Percentiles rank a stretch among this genome's conserved stretches.
Conservation (phyloP, 2,113 vertebrate species). For the Ammospiza nelsoni region DNA sequence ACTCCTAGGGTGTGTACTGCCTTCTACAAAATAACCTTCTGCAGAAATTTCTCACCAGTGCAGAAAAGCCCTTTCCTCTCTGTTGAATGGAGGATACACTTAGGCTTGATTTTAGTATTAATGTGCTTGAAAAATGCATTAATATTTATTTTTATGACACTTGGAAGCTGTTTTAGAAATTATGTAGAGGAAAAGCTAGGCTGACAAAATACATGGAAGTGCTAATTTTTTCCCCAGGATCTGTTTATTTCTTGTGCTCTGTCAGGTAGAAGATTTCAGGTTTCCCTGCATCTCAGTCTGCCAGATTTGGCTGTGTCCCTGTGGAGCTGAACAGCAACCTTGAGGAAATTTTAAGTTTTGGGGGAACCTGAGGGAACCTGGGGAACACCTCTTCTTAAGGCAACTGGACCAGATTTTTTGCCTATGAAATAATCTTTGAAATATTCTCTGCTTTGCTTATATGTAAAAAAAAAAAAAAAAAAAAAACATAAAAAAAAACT, state of each 20-base stretch:
- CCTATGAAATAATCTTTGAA: background rate
- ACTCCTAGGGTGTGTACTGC: background rate
- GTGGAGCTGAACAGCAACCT: background rate
- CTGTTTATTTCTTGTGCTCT: background rate
- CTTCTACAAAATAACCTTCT: background rate
- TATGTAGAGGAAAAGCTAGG: background rate
- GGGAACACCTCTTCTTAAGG: background rate
- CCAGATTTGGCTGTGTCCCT: background rate
- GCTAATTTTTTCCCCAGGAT: background rate
- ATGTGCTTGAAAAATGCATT: background rate
- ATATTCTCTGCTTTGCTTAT: background rate
- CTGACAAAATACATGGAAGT: background rate
- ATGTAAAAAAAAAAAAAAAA: background rate
- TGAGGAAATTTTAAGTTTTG: background rate
- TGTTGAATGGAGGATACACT: background rate
- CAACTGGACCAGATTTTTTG: background rate
- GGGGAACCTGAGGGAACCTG: background rate
- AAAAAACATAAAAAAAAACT: no score
- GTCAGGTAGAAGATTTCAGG: background rate
- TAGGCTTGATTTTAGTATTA: background rate
- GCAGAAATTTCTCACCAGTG: background rate
- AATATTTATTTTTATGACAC: background rate
- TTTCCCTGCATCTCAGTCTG: background rate
- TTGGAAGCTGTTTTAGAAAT: background rate
- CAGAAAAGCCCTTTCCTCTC: background rate